phyloP scores from a whole-genome alignment of 2,888 invertebrate genomes.

The Himalopsyche kuldschensis region DNA sequence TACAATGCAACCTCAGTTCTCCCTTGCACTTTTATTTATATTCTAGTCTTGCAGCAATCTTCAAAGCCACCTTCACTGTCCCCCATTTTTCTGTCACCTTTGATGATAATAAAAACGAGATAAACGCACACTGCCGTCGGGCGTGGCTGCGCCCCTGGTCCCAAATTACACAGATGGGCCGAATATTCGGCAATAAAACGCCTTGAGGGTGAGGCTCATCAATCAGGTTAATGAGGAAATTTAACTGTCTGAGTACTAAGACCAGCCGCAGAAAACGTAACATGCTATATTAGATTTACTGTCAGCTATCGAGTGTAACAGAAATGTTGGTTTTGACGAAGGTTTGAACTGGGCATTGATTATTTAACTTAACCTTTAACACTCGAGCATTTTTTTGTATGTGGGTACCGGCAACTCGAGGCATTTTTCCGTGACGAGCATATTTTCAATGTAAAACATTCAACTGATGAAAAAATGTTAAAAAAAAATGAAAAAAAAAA shows the following conservation, averaged over 20 bases:
- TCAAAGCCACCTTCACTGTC: not conserved
- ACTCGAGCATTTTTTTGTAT: no score
- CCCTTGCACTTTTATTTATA: not conserved
- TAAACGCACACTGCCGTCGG: conserved; percentile 10
- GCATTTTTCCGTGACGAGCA: no score
- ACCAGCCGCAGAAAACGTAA: not conserved
- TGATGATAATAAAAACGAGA: conserved; percentile 30
- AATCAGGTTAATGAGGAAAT: conserved; percentile 38
- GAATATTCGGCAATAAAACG: conserved; percentile 23
- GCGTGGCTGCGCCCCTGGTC: not conserved
- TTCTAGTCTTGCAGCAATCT: not conserved
- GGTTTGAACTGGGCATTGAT: not conserved
- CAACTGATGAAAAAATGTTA: no score
- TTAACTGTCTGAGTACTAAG: conserved; percentile 5
- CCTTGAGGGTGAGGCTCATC: conserved; percentile 28
- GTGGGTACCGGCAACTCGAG: no score
- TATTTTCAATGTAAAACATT: no score
- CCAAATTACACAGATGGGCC: not conserved
- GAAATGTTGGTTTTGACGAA: not conserved
- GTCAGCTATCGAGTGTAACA: not conserved
- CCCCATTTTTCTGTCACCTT: conserved; percentile 18
- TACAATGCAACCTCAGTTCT: not conserved
- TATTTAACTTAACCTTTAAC: not conserved
- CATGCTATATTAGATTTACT: not conserved
- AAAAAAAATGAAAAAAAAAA: no score